Evolutionary conservation across 2,797 vertebrate species (phyloP).

Genomic region (Mus caroli): DNA sequence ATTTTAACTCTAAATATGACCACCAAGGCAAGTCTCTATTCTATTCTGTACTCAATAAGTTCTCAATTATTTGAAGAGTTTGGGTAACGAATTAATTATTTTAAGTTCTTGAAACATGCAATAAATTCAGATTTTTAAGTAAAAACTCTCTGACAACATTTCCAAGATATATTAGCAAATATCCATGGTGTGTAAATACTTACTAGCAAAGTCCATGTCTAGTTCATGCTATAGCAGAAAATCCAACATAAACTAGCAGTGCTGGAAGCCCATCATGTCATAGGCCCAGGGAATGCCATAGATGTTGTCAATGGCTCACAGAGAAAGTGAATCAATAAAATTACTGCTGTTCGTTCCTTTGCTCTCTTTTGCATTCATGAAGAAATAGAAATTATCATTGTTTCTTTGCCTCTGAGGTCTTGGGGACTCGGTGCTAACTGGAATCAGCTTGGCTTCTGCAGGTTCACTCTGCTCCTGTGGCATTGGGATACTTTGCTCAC

Average conservation of each 20-base stretch:
- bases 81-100: not conserved
- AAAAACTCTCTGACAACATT: not conserved
- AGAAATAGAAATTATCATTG: not conserved
- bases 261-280: not conserved
- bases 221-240: not conserved
- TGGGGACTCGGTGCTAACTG: not conserved
- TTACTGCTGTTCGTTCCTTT: not conserved
- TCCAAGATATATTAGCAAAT: not conserved
- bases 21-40: not conserved
- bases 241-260: not conserved
- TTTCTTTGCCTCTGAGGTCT: not conserved
- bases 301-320: not conserved
- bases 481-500: not conserved
- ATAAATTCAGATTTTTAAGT: not conserved
- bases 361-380: not conserved
- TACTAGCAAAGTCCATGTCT: not conserved
- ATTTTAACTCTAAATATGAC: not conserved
- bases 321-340: not conserved
- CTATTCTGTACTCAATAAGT: not conserved
- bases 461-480: not conserved
- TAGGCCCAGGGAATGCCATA: not conserved
- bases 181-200: not conserved
- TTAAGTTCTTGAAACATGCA: not conserved
- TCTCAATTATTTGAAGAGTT: conserved; percentile 10
- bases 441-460: not conserved